Evolutionary conservation across 2,797 vertebrate species (phyloP).

Genomic region (Anolis apletophallus): DNA sequence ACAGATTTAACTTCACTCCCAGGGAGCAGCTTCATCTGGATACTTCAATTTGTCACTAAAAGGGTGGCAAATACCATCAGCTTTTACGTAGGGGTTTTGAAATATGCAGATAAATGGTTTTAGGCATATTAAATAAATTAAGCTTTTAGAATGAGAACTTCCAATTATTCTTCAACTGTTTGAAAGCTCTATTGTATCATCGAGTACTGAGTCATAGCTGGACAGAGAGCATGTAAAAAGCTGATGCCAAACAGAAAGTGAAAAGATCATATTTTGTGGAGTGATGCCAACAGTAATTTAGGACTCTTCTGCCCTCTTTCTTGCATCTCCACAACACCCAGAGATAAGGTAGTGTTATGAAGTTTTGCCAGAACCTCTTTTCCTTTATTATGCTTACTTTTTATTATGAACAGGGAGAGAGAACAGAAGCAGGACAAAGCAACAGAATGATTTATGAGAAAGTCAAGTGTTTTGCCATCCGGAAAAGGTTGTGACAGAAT

Average conservation of each 20-base stretch:
- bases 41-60: not conserved
- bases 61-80: not conserved
- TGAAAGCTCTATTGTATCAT: not conserved
- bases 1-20: too few relatives aligned
- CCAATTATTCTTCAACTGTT: not conserved
- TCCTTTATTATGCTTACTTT: conserved; percentile 13
- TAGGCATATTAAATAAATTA: not conserved
- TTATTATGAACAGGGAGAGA: not conserved
- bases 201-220: not conserved
- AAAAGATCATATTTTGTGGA: not conserved
- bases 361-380: not conserved
- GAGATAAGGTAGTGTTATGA: not conserved
- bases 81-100: not conserved
- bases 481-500: not conserved
- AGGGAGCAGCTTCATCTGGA: not conserved
- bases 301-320: not conserved
- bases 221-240: not conserved
- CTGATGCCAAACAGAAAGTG: not conserved
- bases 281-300: not conserved
- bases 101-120: not conserved
- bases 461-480: not conserved
- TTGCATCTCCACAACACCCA: not conserved
- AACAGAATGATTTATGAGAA: conserved; percentile 22
- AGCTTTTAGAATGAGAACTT: not conserved
- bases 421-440: conserved; percentile 6